phyloP scores from a whole-genome alignment of 2,888 invertebrate species.

The Apamea sordens region DNA sequence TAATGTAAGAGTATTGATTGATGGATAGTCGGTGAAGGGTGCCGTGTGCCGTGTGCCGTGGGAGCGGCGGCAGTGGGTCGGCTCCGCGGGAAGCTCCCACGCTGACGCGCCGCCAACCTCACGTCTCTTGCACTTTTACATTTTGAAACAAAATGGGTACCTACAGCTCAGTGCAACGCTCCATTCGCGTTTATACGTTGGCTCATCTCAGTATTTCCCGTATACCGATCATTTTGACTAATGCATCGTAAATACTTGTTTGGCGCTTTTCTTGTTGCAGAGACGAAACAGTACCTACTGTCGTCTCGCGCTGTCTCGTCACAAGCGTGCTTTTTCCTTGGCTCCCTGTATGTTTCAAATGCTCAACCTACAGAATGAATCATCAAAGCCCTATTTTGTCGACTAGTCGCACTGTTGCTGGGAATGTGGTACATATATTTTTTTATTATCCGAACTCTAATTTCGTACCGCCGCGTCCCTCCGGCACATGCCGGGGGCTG shows the following conservation, averaged over 20 bases:
- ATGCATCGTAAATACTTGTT: constrained; percentile 22
- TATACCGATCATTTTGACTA: constrained; percentile 30
- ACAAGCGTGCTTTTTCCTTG: background rate
- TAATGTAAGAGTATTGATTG: constrained; percentile 31
- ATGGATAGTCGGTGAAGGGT: constrained; percentile 61
- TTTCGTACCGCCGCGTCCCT: constrained; percentile 42
- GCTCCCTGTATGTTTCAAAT: constrained; percentile 6
- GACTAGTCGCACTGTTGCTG: background rate
- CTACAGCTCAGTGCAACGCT: constrained; percentile 34
- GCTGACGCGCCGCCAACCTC: constrained; percentile 57
- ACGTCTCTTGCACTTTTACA: constrained; percentile 69
- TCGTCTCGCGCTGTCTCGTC: background rate
- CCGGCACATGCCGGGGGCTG: constrained; percentile 51
- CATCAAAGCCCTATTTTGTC: background rate
- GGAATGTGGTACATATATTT: constrained; percentile 5
- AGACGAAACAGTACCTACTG: constrained; percentile 2
- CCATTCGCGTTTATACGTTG: constrained; percentile 30
- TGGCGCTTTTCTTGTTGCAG: background rate
- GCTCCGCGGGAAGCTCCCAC: constrained; percentile 68
- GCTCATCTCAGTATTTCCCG: constrained; percentile 16
- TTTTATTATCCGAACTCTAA: constrained; percentile 48
- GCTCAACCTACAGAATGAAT: background rate
- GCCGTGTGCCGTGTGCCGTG: constrained; percentile 69
- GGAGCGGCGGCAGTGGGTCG: constrained; percentile 70
- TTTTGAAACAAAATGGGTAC: constrained; percentile 61